Evolutionary conservation across 2,888 invertebrate genomes (phyloP), one percentile per base, ranked within the genome.

Genomic region (Platycheirus albimanus): DNA sequence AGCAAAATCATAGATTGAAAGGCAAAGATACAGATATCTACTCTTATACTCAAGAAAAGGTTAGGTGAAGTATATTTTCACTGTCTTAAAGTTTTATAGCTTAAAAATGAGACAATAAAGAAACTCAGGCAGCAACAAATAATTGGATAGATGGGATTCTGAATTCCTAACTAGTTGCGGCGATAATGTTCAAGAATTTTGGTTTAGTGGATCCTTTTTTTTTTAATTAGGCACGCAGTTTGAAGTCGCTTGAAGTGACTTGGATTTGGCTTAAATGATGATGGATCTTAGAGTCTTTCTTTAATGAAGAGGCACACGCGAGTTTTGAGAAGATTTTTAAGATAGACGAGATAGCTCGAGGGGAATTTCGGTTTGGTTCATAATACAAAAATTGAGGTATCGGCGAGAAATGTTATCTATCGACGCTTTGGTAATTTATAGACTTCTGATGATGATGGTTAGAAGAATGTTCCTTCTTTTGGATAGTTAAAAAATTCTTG

Each of bases 171-270:
- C 63, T 49, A 49, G 41, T 24, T 24, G 3, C 56, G 63, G 70
- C 63, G 63, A 70, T 63, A 70, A 24, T 54, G 33, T 70, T 8
- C 11, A 69, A 30, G 45, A 61, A 61, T 61, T 38, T 43, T 41
- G 4, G 1, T 49, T 54, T 63, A 15, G 77, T 72, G 51, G 49
- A 78, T 66, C 66, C 77, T 71, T 61, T 71, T 63, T 24, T 64
- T 17, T 56, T 78, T 78, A 72, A 72, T 66, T 72, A 43, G 24
- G 24, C n/a, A n/a, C 54, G 56, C 54, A 30, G 19, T 19, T 69
- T 51, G 13, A 20, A 17, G 19, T 13, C 13, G 43, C n/a, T 3
- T 10, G 11, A 36, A 3, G 36, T 24, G 19, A 45, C 19, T 61
- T 15, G 17, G 4, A 54, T 24, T 17, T 19, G 24, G 7, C 1